A percentile compares a stretch with the other conserved stretches of the same genome.
phyloP scores from a whole-genome alignment of 2,113 vertebrate genomes.

The Zapus hudsonius region DNA sequence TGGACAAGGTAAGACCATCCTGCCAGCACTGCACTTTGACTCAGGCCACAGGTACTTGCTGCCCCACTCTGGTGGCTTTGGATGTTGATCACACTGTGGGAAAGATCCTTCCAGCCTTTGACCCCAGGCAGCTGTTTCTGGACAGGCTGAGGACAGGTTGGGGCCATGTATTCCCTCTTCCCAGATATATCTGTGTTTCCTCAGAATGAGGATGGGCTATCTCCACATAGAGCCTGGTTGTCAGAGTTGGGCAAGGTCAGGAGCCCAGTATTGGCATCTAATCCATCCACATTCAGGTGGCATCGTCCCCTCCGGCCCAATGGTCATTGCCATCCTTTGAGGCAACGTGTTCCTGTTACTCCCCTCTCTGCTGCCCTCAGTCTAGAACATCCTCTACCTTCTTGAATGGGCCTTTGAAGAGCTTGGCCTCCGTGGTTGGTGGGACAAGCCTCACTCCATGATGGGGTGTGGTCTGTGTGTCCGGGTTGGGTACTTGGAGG shows the following conservation, averaged over 20 bases:
- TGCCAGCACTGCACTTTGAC: not conserved
- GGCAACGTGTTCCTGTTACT: not conserved
- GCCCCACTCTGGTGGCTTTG: not conserved
- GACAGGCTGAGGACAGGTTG: not conserved
- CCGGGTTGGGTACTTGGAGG: not conserved
- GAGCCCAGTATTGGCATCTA: too few relatives aligned
- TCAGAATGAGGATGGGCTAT: not conserved
- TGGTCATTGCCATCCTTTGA: not conserved
- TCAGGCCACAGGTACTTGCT: not conserved
- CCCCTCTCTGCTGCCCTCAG: too few relatives aligned
- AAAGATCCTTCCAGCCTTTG: not conserved
- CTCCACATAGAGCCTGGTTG: too few relatives aligned
- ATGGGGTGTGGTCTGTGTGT: not conserved
- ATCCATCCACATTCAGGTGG: too few relatives aligned
- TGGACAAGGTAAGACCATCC: conserved; percentile 91
- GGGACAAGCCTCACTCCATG: not conserved
- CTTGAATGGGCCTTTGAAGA: not conserved
- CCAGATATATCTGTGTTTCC: not conserved
- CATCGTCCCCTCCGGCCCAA: too few relatives aligned
- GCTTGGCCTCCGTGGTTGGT: not conserved
- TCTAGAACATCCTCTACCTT: not conserved
- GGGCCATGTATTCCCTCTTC: not conserved
- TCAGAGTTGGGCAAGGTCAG: not conserved
- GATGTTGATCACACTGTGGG: not conserved
- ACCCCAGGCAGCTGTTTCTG: not conserved